A percentile compares a stretch with the other conserved stretches of the same genome.
Conservation (phyloP, 2,113 vertebrate genomes). For the Ivindomyrus marchei region DNA sequence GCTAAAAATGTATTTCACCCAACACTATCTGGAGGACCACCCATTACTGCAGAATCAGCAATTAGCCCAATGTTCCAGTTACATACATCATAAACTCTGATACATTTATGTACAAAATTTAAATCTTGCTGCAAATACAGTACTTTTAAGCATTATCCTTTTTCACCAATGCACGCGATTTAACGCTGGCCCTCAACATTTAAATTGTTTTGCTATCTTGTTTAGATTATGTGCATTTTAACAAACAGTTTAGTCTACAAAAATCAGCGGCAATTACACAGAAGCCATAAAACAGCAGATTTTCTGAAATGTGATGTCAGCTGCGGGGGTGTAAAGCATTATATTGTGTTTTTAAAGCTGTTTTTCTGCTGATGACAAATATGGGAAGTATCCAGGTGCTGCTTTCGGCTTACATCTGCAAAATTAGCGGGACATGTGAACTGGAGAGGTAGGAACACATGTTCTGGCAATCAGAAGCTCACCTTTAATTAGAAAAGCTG, state of each 20-base stretch:
- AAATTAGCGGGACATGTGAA: not conserved
- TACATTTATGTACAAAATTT: not conserved
- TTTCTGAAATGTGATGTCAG: not conserved
- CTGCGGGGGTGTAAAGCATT: not conserved
- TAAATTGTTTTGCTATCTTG: not conserved
- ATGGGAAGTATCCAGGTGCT: not conserved
- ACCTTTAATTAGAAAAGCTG: conserved; percentile 36
- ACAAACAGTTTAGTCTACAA: not conserved
- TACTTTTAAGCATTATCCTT: not conserved
- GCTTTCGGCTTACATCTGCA: conserved; percentile 5
- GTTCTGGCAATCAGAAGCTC: not conserved
- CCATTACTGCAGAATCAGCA: not conserved
- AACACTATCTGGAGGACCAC: not conserved
- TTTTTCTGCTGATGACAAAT: conserved; percentile 2
- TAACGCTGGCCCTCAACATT: not conserved
- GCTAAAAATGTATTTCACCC: not conserved
- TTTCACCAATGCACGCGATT: not conserved
- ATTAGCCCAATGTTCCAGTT: not conserved
- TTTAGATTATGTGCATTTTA: not conserved
- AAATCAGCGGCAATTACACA: not conserved
- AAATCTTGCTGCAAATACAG: not conserved
- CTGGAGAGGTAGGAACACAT: conserved; percentile 13
- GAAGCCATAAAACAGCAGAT: not conserved
- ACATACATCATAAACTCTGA: not conserved
- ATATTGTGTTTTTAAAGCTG: not conserved